Evolutionary conservation across 2,797 vertebrate species (phyloP).

Genomic region (Bradypus variegatus): DNA sequence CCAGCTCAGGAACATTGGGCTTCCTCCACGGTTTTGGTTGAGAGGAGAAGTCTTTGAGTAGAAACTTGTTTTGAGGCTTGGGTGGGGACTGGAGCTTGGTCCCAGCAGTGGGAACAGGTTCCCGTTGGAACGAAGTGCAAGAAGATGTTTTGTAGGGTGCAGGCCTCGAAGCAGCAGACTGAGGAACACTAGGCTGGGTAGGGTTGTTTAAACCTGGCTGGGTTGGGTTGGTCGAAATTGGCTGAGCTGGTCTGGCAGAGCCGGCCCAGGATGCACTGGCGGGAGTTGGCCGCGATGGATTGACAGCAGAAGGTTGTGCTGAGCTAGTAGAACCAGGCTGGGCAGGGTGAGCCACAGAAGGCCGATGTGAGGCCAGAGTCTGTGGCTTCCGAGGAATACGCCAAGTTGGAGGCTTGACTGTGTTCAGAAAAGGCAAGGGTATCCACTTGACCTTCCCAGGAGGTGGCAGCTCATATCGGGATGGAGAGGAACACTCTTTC

Average conservation of each 20-base stretch:
- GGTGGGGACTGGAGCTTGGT: not conserved
- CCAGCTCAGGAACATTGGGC: not conserved
- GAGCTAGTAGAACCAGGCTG: not conserved
- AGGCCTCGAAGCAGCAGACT: not conserved
- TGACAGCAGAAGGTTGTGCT: not conserved
- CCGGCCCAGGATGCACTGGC: not conserved
- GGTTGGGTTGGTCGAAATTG: not conserved
- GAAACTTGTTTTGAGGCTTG: not conserved
- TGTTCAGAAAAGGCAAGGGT: constrained; percentile 27
- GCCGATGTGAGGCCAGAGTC: not conserved
- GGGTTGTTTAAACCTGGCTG: not conserved
- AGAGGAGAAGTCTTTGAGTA: not conserved
- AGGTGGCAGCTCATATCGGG: constrained; percentile 1
- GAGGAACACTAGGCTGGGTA: not conserved
- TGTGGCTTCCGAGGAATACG: not conserved
- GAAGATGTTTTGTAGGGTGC: not conserved
- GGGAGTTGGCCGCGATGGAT: not conserved
- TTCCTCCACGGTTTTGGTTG: constrained; percentile 36
- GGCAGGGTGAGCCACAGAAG: not conserved
- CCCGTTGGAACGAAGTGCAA: not conserved
- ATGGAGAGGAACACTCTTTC: not conserved
- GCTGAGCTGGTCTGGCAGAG: not conserved
- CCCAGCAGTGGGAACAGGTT: not conserved
- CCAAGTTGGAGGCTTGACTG: constrained; percentile 1
- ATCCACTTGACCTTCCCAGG: constrained; percentile 51